phyloP scores from a whole-genome alignment of 1,140 invertebrate genomes.

The Conus betulinus region DNA sequence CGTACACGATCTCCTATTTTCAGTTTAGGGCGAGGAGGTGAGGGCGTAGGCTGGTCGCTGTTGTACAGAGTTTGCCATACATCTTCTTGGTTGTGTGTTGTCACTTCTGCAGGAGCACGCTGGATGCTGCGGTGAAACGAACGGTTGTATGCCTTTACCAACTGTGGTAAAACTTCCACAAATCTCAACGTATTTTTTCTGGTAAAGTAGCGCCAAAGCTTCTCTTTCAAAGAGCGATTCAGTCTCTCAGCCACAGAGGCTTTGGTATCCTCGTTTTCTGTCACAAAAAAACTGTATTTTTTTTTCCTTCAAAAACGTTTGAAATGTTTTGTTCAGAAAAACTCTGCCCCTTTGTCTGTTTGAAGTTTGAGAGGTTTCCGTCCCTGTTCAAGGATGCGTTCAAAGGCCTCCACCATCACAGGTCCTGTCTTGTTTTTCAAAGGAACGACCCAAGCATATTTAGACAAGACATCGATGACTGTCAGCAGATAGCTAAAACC shows the following conservation, averaged over 20 bases:
- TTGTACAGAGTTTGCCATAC: conserved; percentile 9
- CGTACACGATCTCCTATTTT: not conserved
- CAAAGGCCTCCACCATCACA: conserved; percentile 54
- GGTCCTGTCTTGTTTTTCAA: conserved; percentile 76
- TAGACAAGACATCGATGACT: conserved; percentile 76
- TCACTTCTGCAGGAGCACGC: no score
- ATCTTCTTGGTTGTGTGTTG: conserved; percentile 21
- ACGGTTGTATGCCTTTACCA: conserved; percentile 73
- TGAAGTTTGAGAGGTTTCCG: conserved; percentile 26
- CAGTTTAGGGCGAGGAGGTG: no score
- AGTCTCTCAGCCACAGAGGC: conserved; percentile 74
- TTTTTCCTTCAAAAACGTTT: conserved; percentile 38
- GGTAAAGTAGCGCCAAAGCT: conserved; percentile 75
- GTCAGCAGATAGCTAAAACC: conserved; percentile 75
- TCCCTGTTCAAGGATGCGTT: conserved; percentile 51
- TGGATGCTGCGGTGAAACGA: conserved; percentile 70
- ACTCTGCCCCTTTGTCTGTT: conserved; percentile 36
- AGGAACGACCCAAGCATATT: conserved; percentile 74
- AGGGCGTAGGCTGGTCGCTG: not conserved
- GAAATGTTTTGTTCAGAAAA: conserved; percentile 40
- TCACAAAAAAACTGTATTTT: conserved; percentile 7
- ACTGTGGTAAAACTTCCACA: conserved; percentile 63
- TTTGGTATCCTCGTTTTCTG: conserved; percentile 71
- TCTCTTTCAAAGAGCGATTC: conserved; percentile 76
- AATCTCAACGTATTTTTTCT: conserved; percentile 68